A percentile compares a stretch with the other conserved stretches of the same genome.
Conservation (phyloP, 2,888 invertebrate genomes). For the Dynastes tityus region DNA sequence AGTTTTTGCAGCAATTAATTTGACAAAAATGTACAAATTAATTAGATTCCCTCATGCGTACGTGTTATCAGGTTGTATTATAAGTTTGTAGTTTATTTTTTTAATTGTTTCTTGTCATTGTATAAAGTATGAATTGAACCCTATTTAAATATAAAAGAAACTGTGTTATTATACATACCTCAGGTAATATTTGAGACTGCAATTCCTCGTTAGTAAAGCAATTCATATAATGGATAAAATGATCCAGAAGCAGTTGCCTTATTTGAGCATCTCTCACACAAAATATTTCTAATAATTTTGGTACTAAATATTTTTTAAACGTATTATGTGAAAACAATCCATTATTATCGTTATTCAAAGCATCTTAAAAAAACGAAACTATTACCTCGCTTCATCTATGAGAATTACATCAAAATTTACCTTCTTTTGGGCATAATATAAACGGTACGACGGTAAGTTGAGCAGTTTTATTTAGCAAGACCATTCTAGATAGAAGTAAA, state of each 20-base stretch:
- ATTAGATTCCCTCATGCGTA: too few species aligned
- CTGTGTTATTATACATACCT: slow-evolving; percentile 71
- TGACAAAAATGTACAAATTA: too few species aligned
- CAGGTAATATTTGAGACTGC: slow-evolving; percentile 86
- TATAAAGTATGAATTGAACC: too few species aligned
- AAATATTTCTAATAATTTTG: slow-evolving; percentile 85
- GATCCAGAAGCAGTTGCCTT: slow-evolving; percentile 82
- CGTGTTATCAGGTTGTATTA: too few species aligned
- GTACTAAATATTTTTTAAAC: slow-evolving; percentile 84
- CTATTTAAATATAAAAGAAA: slow-evolving; percentile 1
- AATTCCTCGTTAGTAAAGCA: slow-evolving; percentile 85
- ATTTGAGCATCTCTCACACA: slow-evolving; percentile 89
- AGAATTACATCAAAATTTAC: slow-evolving; percentile 61
- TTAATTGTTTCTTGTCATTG: too few species aligned
- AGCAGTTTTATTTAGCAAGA: slow-evolving; percentile 87
- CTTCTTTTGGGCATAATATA: slow-evolving; percentile 80
- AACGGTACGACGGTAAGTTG: slow-evolving; percentile 81
- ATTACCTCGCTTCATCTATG: background rate
- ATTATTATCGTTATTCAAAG: slow-evolving; percentile 68
- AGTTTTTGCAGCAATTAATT: too few species aligned
- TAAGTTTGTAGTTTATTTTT: too few species aligned
- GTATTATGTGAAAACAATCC: slow-evolving; percentile 80
- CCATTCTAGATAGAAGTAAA: slow-evolving; percentile 86
- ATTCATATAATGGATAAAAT: slow-evolving; percentile 84
- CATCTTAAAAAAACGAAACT: slow-evolving; percentile 54